These are phyloP conservation scores for Cassiopea xamachana DNA, from an alignment of 30 jellyfish, hydroid and myxozoan genomes.

Conservation along the genomic window DNA sequence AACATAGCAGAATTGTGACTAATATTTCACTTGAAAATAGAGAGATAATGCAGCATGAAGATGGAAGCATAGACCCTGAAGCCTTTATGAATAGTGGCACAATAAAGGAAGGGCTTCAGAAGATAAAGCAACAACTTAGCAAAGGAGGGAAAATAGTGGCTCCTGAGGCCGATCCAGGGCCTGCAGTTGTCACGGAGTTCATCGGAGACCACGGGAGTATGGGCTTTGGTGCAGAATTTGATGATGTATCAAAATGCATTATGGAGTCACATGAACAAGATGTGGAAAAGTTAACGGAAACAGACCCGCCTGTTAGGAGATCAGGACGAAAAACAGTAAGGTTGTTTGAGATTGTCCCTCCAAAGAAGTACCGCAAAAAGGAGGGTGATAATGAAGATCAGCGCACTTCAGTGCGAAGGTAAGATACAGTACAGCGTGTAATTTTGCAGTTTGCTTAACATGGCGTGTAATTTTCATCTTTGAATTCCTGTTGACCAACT, in stretches of 20 bases:
- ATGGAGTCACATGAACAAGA: conserved; percentile 42
- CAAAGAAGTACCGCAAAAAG: conserved; percentile 27
- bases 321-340: conserved; percentile 56
- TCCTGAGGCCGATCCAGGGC: conserved; percentile 52
- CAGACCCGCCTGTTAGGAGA: conserved; percentile 53
- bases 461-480: not conserved
- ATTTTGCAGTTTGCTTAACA: not conserved
- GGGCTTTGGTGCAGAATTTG: conserved; percentile 38
- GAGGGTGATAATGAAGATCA: conserved; percentile 15
- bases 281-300: conserved; percentile 16
- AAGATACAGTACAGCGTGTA: not conserved
- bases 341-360: conserved; percentile 64
- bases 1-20: not conserved
- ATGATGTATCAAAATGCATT: conserved; percentile 45
- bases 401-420: conserved; percentile 18
- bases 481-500: not conserved
- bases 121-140: conserved; percentile 56
- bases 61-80: not conserved
- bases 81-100: conserved; percentile 8
- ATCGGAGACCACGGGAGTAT: conserved; percentile 47
- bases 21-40: not conserved
- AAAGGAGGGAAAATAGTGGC: conserved; percentile 24
- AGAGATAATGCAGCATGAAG: conserved; percentile 46
- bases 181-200: conserved; percentile 73
- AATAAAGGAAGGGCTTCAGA: conserved; percentile 53